Percentiles rank a stretch among this genome's conserved stretches.
Conservation (phyloP, 2,888 invertebrate species). For the Acronicta aceris region DNA sequence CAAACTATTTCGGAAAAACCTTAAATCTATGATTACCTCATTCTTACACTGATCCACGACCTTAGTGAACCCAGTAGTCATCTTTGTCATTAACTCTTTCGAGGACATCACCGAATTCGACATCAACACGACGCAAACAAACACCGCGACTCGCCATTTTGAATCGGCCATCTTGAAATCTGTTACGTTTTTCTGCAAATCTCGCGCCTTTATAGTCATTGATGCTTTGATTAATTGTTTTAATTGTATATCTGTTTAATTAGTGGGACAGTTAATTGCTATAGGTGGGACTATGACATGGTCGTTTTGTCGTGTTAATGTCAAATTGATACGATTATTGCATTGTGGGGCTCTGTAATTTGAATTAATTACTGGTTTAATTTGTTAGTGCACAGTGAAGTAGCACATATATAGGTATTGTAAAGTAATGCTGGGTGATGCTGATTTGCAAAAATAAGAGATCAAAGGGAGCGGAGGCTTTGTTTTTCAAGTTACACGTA, state of each 20-base stretch:
- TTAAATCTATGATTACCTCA: conserved; percentile 65
- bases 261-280: conserved; percentile 30
- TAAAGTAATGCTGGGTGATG: too few species aligned
- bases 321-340: conserved; percentile 15
- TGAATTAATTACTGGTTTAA: conserved; percentile 3
- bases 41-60: conserved; percentile 73
- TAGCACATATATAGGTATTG: too few species aligned
- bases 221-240: conserved; percentile 11
- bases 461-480: too few species aligned
- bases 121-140: conserved; percentile 25
- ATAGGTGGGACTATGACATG: conserved; percentile 12
- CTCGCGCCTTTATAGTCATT: conserved; percentile 21
- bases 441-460: too few species aligned
- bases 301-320: conserved; percentile 9
- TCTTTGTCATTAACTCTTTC: conserved; percentile 73
- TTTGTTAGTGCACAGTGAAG: too few species aligned
- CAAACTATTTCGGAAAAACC: too few species aligned
- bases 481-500: too few species aligned
- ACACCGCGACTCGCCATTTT: conserved; percentile 61
- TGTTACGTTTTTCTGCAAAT: conserved; percentile 1
- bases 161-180: conserved; percentile 42
- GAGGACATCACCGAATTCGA: conserved; percentile 53
- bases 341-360: conserved; percentile 20
- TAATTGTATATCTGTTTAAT: conserved; percentile 35
- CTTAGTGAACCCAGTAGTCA: conserved; percentile 70